Base-by-base conservation (phyloP, 2,113 vertebrate genomes). In the Trogon melanurus region DNA sequence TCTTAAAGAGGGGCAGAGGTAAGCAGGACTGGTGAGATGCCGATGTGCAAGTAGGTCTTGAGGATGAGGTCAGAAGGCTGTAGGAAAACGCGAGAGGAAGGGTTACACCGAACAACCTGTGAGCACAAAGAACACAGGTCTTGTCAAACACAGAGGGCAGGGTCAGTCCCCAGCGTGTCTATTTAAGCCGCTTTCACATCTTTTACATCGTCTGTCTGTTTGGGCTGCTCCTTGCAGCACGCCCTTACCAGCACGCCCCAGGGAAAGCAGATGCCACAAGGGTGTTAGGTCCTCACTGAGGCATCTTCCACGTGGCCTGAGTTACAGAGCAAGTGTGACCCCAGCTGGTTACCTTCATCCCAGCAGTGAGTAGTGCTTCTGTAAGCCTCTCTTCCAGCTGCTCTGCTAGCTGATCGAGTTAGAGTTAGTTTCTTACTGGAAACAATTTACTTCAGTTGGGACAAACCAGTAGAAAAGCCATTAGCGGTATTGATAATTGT, bases 341-440 rank as follows among this genome's bases (percentile, higher is more conserved):
- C 64, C 22, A 18, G 44, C 13, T 53, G 14, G 12, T 60, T 53
- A 20, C 57, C 34, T 61, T 79, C 66, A 36, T 21, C 60, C 14
- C 0, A 0, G 0, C 1, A 16, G 15, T 60, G 58, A 47, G 18
- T n/a, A 36, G 18, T 20, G 32, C 58, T 61, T 57, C 36, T 0
- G 0, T n/a, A 78, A 76, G 47, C 5, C 38, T 69, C n/a, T 78
- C 27, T 70, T 30, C 25, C 53, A 34, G 48, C 48, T 72, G 6
- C 11, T 70, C 30, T 58, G 27, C 36, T 72, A 32, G 16, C 9
- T 88, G 30, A 36, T 56, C 12, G 0, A 81, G 27, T 13, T 60
- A 66, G n/a, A 32, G n/a, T 44, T 27, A 61, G 29, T n/a, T 58
- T 70, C 48, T 29, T 53, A 18, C 18, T 45, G n/a, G 54, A 74